Base-by-base conservation (phyloP, 2,888 invertebrate genomes). In the Galeopsomyia nigrocyanea region DNA sequence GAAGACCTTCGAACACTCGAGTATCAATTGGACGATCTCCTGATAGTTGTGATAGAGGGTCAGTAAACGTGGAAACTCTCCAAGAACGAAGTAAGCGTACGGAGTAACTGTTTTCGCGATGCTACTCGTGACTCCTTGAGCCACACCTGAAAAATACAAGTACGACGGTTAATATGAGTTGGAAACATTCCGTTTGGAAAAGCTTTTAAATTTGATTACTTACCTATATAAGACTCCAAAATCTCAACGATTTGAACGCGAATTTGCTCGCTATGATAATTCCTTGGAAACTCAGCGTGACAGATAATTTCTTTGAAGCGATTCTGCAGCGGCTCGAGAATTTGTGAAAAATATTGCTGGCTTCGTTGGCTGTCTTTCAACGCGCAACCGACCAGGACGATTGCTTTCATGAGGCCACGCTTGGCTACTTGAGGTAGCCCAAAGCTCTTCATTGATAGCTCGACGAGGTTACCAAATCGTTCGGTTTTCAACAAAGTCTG, bases 21-120 rank as follows among this genome's bases (percentile, higher is more conserved):
- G 87, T 56, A 94, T 91, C 16, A 94, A 89, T 80, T 94, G 90
- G 62, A 95, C 93, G 72, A 96, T 91, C 70, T 92, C 90, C 68
- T 93, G 92, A 84, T 94, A 94, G 86, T 94, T 94, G 85, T 93
- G 92, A 83, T 94, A 95, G 47, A 92, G 84, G 74, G 89, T 92
- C 70, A 95, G 85, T 60, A 95, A 88, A n/a, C 89, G 90, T 1
- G 93, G 91, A 76, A 93, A 86, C 83, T 92, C 92, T 22, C 89
- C 89, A 78, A 95, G 84, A 50, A 93, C 88, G 7, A 91, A 91
- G 60, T 89, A 87, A 14, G 92, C 84, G 83, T 92, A 89, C 80
- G 90, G 89, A 83, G 91, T 92, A 50, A 90, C 82, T 64, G 87
- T 80, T 71, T 86, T 82, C 0, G 88, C 88, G 0, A 88, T 88